Base-by-base conservation (phyloP, 2,888 invertebrate species). In the Teleiodes luculella region DNA sequence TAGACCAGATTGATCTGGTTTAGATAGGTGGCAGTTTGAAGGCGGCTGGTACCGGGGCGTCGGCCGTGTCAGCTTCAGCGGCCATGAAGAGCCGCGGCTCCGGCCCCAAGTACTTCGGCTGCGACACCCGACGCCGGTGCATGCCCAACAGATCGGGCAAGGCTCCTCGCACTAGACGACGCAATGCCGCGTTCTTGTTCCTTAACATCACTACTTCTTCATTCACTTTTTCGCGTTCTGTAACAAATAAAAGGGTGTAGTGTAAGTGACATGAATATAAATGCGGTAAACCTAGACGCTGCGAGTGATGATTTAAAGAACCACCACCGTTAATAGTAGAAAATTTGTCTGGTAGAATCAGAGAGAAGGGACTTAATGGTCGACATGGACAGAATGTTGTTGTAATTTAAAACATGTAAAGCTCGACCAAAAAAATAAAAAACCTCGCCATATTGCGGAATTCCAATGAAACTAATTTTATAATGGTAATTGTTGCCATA, bases 181-280 rank as follows among this genome's bases (percentile, higher is more conserved):
- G 91, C 49, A 96, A 76, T 57, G 95, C 94, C 1, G 81, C 77
- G 75, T 96, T 96, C 66, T 94, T 94, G 53, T 86, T 89, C 4
- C 93, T 91, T 16, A 95, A 71, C 51, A 82, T 85, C 14, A 91
- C 81, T 2, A 94, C 94, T 67, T 95, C 94, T 0, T 87, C 84
- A 63, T 93, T 92, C 10, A 95, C 81, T 52, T 90, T 88, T 62
- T 93, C 92, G 0, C 95, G 90, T 69, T 94, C 94, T 93, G 58
- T 1, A 60, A 57, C 57, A 36, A 10, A 14, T 24, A 1, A 28
- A 28, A n/a, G n/a, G n/a, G n/a, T n/a, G n/a, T n/a, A n/a, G n/a
- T n/a, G n/a, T n/a, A n/a, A n/a, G n/a, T n/a, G n/a, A n/a, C n/a
- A n/a, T n/a, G n/a, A n/a, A n/a, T n/a, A n/a, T n/a, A n/a, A n/a